These are phyloP conservation scores for Stenotaenia linearis DNA, from an alignment of 2,888 invertebrate genomes.

Conservation along the genomic window DNA sequence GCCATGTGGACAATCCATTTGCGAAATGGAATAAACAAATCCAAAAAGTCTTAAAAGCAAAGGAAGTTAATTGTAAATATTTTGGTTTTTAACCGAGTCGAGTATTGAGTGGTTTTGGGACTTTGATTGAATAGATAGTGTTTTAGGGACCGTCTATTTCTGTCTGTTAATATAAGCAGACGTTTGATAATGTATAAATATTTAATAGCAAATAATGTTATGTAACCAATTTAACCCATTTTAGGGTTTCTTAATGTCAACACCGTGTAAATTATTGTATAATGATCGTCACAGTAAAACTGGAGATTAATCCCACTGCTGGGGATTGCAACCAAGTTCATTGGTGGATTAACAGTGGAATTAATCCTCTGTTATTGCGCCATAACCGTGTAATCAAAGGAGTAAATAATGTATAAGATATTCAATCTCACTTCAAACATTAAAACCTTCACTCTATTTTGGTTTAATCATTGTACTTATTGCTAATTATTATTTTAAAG, in stretches of 20 bases:
- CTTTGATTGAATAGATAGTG: neutral
- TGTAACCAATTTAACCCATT: neutral
- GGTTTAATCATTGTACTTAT: neutral
- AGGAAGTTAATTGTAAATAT: slow-evolving; percentile 2
- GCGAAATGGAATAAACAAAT: slow-evolving; percentile 8
- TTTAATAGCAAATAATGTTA: neutral
- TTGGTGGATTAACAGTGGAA: neutral
- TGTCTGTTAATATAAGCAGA: neutral
- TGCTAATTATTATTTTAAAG: neutral
- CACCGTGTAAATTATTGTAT: neutral
- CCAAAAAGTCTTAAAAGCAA: neutral
- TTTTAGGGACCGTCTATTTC: neutral
- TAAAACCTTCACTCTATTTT: neutral
- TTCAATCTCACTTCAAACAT: neutral
- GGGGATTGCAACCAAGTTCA: neutral
- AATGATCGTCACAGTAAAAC: neutral
- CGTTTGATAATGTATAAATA: slow-evolving; percentile 7
- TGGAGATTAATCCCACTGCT: neutral
- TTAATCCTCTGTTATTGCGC: neutral
- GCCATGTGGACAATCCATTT: slow-evolving; percentile 1
- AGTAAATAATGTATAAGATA: neutral
- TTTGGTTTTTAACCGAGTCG: neutral
- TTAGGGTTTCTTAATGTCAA: neutral
- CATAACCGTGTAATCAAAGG: neutral
- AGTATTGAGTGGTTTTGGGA: neutral